phyloP scores from a whole-genome alignment of 2,888 invertebrate genomes.

The Hypomecis atomaria region DNA sequence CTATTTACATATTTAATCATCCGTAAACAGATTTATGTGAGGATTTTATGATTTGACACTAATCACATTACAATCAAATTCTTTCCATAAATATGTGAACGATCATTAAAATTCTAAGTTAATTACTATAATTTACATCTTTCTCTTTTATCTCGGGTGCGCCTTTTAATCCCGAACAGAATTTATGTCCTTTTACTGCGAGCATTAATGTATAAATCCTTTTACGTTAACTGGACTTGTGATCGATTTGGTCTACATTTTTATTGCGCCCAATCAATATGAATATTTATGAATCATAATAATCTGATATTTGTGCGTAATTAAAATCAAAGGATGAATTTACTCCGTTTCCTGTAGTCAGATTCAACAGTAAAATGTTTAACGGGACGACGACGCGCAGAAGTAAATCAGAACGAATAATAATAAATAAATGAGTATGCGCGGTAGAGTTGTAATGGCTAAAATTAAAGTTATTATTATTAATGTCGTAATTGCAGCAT shows the following conservation, averaged over 20 bases:
- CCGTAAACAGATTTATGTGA: conserved; percentile 57
- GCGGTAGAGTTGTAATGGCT: conserved; percentile 38
- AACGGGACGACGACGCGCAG: conserved; percentile 41
- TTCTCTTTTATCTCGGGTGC: conserved; percentile 38
- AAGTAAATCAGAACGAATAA: conserved; percentile 46
- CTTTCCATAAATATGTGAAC: conserved; percentile 46
- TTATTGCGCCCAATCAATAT: conserved; percentile 39
- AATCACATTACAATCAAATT: conserved; percentile 48
- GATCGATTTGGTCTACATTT: conserved; percentile 39
- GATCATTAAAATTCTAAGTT: conserved; percentile 40
- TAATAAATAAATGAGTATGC: conserved; percentile 40
- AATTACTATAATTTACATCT: conserved; percentile 46
- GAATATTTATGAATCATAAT: conserved; percentile 41
- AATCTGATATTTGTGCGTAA: conserved; percentile 27
- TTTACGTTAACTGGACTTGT: conserved; percentile 44
- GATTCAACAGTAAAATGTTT: conserved; percentile 31
- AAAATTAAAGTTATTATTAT: conserved; percentile 50
- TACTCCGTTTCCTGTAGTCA: conserved; percentile 27
- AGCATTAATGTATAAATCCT: conserved; percentile 39
- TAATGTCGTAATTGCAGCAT: conserved; percentile 45
- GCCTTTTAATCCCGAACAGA: conserved; percentile 39
- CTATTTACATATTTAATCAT: conserved; percentile 59
- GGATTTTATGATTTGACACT: conserved; percentile 54
- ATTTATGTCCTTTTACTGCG: conserved; percentile 47
- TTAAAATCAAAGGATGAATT: conserved; percentile 22